Conservation (phyloP, 1,140 invertebrate genomes). For the Hylaeus volcanicus region DNA sequence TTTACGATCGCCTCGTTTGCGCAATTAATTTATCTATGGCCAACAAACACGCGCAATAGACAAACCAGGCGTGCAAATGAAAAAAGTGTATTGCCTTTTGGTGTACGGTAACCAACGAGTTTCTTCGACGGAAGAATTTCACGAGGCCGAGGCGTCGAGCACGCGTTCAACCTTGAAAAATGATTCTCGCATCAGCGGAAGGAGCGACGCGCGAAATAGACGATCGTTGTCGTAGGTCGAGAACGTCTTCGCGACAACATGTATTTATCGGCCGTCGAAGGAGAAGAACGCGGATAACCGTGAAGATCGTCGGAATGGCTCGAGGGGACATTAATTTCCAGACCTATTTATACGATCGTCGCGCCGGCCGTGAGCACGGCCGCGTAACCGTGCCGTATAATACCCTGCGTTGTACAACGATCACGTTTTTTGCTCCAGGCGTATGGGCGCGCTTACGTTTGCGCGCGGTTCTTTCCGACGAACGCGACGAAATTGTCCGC, state of each 20-base stretch:
- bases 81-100: too few species aligned
- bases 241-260: not conserved
- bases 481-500: not conserved
- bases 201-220: not conserved
- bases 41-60: too few species aligned
- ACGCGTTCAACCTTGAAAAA: not conserved
- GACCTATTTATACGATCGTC: slow-evolving; percentile 10
- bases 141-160: not conserved
- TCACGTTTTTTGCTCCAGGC: slow-evolving; percentile 56
- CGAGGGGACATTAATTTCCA: not conserved
- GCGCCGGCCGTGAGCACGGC: slow-evolving; percentile 5
- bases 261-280: not conserved
- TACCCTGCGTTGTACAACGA: slow-evolving; percentile 56
- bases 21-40: not conserved
- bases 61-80: too few species aligned
- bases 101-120: not conserved
- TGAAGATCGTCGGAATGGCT: not conserved
- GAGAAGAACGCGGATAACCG: not conserved
- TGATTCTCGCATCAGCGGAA: not conserved
- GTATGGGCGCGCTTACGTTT: not conserved
- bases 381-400: slow-evolving; percentile 11
- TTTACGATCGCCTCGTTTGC: slow-evolving; percentile 1
- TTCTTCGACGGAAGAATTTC: not conserved
- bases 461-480: not conserved
- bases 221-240: not conserved